Base-by-base conservation (phyloP, 2,888 invertebrate species). In the Belgica antarctica region DNA sequence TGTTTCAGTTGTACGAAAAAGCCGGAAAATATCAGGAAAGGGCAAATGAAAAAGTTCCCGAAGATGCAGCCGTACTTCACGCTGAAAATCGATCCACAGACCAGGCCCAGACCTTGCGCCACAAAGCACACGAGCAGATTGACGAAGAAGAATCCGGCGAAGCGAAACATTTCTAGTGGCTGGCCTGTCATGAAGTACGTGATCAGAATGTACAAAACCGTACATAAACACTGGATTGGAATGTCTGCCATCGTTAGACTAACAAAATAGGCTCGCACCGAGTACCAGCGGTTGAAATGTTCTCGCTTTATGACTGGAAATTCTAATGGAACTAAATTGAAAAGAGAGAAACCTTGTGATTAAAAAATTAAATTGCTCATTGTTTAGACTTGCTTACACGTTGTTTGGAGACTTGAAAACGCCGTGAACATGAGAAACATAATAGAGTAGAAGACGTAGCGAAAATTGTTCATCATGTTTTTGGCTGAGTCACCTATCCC, bases 361-460 rank as follows among this genome's bases (percentile, higher is more conserved):
- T 3, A 1, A 36, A 25, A n/a, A n/a, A n/a, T 7, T 1, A 1
- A 59, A 8, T 34, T 25, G 19, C n/a, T n/a, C n/a, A n/a, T 25
- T 62, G 15, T 31, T n/a, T 22, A 70, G n/a, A 61, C 15, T 61
- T 72, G 86, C 91, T 89, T 83, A 94, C 94, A 93, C 71, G 88
- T 89, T 28, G 93, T 86, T 31, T 89, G 86, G 65, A 92, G 89
- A 8, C 91, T 87, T 81, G 90, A 93, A 77, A 93, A 89, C 0
- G 94, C 90, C 5, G 92, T 92, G 78, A 91, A 90, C 89, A 94
- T 92, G 62, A 94, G 83, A 79, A 94, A 94, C 84, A 94, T 87
- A 70, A 92, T 84, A 73, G 88, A 88, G 81, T 92, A 94, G 82
- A 91, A 93, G 27, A 94, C 82, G 76, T 88, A 89, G 77, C 90